Conservation (phyloP, 2,113 vertebrate species). For the Antechinus flavipes region DNA sequence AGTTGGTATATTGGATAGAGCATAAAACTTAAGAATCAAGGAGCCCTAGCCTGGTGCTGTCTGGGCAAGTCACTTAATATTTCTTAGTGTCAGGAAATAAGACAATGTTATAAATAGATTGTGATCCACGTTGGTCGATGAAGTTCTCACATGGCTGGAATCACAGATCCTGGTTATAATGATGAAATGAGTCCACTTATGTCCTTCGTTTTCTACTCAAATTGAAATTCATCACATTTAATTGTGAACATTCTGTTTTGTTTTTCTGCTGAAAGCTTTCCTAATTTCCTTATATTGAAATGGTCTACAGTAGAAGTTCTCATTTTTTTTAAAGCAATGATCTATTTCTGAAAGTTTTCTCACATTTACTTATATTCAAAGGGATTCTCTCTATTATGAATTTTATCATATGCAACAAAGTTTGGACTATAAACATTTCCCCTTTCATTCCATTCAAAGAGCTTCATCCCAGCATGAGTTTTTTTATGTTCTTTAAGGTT, state of each 20-base stretch:
- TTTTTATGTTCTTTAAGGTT: not conserved
- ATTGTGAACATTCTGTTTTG: not conserved
- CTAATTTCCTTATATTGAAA: not conserved
- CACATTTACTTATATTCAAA: conserved; percentile 14
- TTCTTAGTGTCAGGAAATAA: not conserved
- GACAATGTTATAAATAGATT: not conserved
- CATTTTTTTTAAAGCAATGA: not conserved
- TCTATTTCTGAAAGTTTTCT: not conserved
- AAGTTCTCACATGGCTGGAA: not conserved
- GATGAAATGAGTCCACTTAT: not conserved
- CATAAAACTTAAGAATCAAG: not conserved
- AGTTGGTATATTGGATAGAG: not conserved
- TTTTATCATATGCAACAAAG: conserved; percentile 12
- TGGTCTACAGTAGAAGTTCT: not conserved
- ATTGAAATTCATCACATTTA: not conserved
- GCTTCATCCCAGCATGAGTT: conserved; percentile 4
- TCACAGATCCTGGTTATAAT: not conserved
- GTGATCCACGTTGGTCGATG: not conserved
- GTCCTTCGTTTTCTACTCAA: not conserved
- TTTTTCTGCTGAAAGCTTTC: not conserved
- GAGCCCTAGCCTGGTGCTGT: not conserved
- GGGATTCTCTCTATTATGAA: not conserved
- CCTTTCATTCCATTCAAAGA: not conserved
- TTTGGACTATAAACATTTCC: not conserved
- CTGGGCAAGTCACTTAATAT: not conserved